A percentile compares a stretch with the other conserved stretches of the same genome.
phyloP scores from a whole-genome alignment of 30 jellyfish, hydroid and myxozoan genomes.

The Rhopilema esculentum region DNA sequence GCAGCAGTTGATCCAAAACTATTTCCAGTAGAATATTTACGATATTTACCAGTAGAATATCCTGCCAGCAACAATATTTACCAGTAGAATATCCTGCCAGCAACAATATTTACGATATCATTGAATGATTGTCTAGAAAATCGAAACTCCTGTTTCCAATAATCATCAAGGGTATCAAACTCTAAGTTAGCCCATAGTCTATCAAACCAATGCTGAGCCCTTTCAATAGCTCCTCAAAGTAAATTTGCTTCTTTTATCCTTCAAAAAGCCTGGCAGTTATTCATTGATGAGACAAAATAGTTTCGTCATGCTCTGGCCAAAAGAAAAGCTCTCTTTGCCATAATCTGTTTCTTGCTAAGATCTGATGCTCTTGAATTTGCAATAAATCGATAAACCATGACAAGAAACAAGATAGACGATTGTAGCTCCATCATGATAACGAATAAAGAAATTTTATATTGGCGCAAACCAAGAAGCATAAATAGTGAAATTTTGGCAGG shows the following conservation, averaged over 20 bases:
- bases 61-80: conserved; percentile 6
- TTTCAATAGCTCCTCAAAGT: conserved; percentile 14
- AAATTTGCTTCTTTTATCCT: not conserved
- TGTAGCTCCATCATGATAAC: conserved; percentile 36
- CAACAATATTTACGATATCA: conserved; percentile 27
- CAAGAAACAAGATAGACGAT: conserved; percentile 41
- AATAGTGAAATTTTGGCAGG: conserved; percentile 29
- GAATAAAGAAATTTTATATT: conserved; percentile 14
- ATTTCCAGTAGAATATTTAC: not conserved
- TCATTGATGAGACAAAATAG: conserved; percentile 13
- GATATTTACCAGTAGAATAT: conserved; percentile 10
- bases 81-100: conserved; percentile 16
- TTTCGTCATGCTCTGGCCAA: conserved; percentile 24
- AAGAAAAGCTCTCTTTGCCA: not conserved
- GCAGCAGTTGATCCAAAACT: conserved; percentile 31
- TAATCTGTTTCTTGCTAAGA: conserved; percentile 1
- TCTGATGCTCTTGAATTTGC: conserved; percentile 1
- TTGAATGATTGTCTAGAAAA: conserved; percentile 4
- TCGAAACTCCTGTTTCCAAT: conserved; percentile 26
- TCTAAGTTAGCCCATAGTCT: conserved; percentile 7
- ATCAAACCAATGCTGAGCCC: conserved; percentile 49
- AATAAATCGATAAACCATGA: not conserved
- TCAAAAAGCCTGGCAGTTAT: conserved; percentile 9
- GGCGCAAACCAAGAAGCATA: conserved; percentile 35
- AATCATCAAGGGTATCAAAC: conserved; percentile 4